phyloP scores from a whole-genome alignment of 2,888 invertebrate species.

The Unio delphinus region DNA sequence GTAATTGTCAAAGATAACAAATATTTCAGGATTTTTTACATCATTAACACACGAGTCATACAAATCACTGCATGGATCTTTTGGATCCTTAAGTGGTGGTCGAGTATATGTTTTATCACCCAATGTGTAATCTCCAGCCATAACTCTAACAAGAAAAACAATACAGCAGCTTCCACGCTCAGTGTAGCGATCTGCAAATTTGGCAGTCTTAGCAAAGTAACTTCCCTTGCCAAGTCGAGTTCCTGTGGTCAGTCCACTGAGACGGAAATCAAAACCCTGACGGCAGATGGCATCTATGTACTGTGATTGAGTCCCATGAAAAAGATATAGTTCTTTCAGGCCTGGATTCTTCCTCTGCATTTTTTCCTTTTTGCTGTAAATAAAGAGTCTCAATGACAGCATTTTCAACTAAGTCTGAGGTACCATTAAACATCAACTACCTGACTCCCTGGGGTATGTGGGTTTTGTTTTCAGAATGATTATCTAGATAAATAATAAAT shows the following conservation, averaged over 20 bases:
- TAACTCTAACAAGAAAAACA: slow-evolving; percentile 57
- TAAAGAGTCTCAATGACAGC: not conserved
- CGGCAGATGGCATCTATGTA: slow-evolving; percentile 50
- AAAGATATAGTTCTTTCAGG: slow-evolving; percentile 39
- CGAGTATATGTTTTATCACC: slow-evolving; percentile 47
- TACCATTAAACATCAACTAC: too few species aligned
- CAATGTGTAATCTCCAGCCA: slow-evolving; percentile 53
- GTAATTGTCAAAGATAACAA: slow-evolving; percentile 56
- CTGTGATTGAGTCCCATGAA: slow-evolving; percentile 51
- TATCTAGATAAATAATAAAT: too few species aligned
- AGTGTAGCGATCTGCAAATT: slow-evolving; percentile 42
- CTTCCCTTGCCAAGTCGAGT: slow-evolving; percentile 56
- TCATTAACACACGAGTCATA: slow-evolving; percentile 62
- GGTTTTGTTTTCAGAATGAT: too few species aligned
- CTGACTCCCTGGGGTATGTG: too few species aligned
- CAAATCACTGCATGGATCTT: slow-evolving; percentile 43
- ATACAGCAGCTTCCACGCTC: slow-evolving; percentile 14
- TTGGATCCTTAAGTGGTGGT: slow-evolving; percentile 53
- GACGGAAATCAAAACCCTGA: slow-evolving; percentile 60
- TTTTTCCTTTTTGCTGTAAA: slow-evolving; percentile 43
- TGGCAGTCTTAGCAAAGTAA: slow-evolving; percentile 54
- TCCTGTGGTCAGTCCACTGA: slow-evolving; percentile 46
- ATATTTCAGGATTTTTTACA: slow-evolving; percentile 48
- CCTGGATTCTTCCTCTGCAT: slow-evolving; percentile 34
- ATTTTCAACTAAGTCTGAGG: not conserved